Evolutionary conservation across 1,140 invertebrate species (phyloP), one percentile per base, ranked within the genome.

Genomic region (Xylocopa sonorina): DNA sequence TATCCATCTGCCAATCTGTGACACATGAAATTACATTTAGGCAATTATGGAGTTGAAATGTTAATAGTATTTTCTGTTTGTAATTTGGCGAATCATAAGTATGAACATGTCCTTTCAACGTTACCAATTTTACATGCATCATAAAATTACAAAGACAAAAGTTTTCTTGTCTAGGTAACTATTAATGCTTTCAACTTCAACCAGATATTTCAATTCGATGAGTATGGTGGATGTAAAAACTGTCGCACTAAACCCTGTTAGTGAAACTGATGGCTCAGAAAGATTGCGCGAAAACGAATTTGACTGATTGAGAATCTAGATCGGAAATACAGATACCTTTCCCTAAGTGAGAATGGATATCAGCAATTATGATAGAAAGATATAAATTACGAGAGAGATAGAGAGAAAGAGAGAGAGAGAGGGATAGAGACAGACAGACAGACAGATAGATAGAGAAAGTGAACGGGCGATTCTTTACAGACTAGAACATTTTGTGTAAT

Each of bases 401-500:
- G 29, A 58, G 55, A 58, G 62, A 84, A 75, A 82, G 83, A 48
- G 73, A 85, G 80, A 62, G 84, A 75, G 83, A 85, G 79, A 50
- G 67, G 76, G 51, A 55, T 24, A 55, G 29, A 58, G 55, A 58
- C 55, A 84, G 80, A 82, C 82, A 66, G 43, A 66, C 18, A 29
- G 10, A 55, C 24, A 55, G 29, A 58, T 27, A 58, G 62, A 84
- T 75, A 82, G 83, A 48, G 73, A 85, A 83, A 62, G 84, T 79
- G 83, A 85, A 79, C 55, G 67, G 76, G 51, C 67, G 66, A 85
- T 80, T 58, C 18, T 57, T 82, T 72, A 66, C 29, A 55, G 73
- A 82, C 75, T 74, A 83, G 62, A 80, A 75, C 69, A 71, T 73
- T 78, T 76, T 77, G 74, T 73, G 80, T 82, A 86, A 82, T 85